Base-by-base conservation (phyloP, 2,888 invertebrate genomes). In the Pandemis corylana region DNA sequence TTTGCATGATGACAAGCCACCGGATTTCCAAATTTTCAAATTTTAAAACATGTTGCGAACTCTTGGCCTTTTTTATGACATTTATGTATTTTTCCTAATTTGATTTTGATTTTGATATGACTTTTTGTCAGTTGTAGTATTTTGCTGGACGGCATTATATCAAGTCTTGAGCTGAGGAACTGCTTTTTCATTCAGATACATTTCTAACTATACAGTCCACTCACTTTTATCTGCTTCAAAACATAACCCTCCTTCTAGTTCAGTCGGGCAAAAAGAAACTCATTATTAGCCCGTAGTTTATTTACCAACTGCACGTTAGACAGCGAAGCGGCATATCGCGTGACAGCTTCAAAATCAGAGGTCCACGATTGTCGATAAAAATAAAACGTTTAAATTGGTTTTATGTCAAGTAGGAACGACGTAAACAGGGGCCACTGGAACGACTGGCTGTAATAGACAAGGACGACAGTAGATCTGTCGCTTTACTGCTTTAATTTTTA, bases 351-450 rank as follows among this genome's bases (percentile, higher is more conserved):
- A 71, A 66, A 63, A 71, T 71, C 75, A 75, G 69, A 66, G 69
- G 66, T 75, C 75, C 71, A 36, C 71, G 71, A 67, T 75, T 67
- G 75, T 71, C 75, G 63, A 75, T 75, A 75, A 75, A 73, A 71
- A 75, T 71, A 75, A 75, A 75, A 75, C 75, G 75, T 75, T 75
- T 71, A 75, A 75, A 75, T 75, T 75, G 75, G 75, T 71, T 75
- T 75, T 75, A 75, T 71, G 75, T 75, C 75, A 75, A 75, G 75
- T 75, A 71, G 75, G 75, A 71, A 41, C 75, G 71, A 71, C 71
- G 71, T 75, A 75, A 75, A 75, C 75, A 71, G 75, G 70, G 66
- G 67, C 70, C 51, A 62, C 61, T 75, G 62, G 70, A 70, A 71
- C 70, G 70, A 46, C 56, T 63, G 53, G 10, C 12, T 6, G 20